These are phyloP conservation scores for Platyura marginata DNA, from an alignment of 1,140 invertebrate genomes.

Conservation along the genomic window DNA sequence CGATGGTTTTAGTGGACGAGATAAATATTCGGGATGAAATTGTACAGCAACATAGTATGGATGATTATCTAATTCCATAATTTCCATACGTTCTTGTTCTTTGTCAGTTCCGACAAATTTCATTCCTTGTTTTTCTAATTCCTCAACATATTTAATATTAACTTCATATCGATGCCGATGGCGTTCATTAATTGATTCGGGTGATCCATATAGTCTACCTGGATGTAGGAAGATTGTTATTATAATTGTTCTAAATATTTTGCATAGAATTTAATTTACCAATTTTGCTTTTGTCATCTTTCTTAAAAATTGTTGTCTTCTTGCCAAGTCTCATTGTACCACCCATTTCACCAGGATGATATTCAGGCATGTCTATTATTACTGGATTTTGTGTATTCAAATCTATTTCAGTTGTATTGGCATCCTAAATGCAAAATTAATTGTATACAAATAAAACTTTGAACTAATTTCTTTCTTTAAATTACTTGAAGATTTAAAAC, in stretches of 20 bases:
- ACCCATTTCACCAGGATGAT: slow-evolving; percentile 81
- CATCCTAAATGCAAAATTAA: slow-evolving; percentile 27
- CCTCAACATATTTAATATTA: slow-evolving; percentile 68
- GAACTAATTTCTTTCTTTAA: neutral
- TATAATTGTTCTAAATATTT: slow-evolving; percentile 2
- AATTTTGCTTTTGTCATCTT: slow-evolving; percentile 36
- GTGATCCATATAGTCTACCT: slow-evolving; percentile 72
- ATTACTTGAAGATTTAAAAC: slow-evolving; percentile 41
- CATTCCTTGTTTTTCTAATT: slow-evolving; percentile 66
- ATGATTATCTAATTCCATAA: slow-evolving; percentile 52
- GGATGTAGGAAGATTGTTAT: slow-evolving; percentile 14
- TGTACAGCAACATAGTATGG: slow-evolving; percentile 91
- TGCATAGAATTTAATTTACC: slow-evolving; percentile 31
- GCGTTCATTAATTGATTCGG: slow-evolving; percentile 75
- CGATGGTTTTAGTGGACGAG: slow-evolving; percentile 80
- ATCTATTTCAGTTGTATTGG: slow-evolving; percentile 78
- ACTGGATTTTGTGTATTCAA: slow-evolving; percentile 52
- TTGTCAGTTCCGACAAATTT: slow-evolving; percentile 78
- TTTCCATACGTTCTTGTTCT: slow-evolving; percentile 68
- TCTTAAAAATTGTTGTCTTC: slow-evolving; percentile 64
- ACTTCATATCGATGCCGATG: slow-evolving; percentile 94
- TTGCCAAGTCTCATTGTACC: slow-evolving; percentile 97
- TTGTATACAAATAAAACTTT: neutral
- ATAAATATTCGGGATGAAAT: slow-evolving; percentile 96
- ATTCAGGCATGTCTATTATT: slow-evolving; percentile 98